Base-by-base conservation (phyloP, 1,140 invertebrate species). In the Holcopasites calliopsidis region DNA sequence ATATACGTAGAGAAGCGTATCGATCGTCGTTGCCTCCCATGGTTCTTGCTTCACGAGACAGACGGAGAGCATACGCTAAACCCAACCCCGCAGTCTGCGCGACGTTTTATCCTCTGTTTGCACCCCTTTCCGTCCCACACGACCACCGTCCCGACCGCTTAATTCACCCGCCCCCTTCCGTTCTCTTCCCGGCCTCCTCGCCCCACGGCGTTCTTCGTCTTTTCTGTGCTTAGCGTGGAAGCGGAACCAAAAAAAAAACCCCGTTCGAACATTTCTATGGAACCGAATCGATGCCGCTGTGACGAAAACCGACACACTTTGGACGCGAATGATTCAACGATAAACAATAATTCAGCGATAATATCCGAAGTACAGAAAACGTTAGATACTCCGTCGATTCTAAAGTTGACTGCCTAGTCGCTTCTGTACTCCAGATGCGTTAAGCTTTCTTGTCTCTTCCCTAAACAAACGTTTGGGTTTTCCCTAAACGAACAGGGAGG, bases 11-110 rank as follows among this genome's bases (percentile, higher is more conserved):
- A 85, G 87, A 64, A 57, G 71, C 69, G 70, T 82, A 82, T 82
- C 80, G 80, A 82, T 82, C 80, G 74, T 50, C 73, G 54, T 82
- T 73, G 75, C 55, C 74, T 76, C 50, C 68, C 73, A 62, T 65
- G 79, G 47, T 82, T 74, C 79, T 74, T 77, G 68, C 58, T n/a
- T n/a, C 50, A 47, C 62, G 89, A 88, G 88, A 86, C 90, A 85
- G 88, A 88, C 88, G 88, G 92, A 90, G 80, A 91, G 90, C 89
- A 89, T 91, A 88, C 87, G 88, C 81, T 89, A 90, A 85, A 88
- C 90, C 60, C 58, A 31, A 71, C 70, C 55, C 60, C 31, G 10
- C 23, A 66, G 79, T 81, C 47, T 76, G 75, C 52, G 65, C 77
- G 72, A 76, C 62, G 64, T 68, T 69, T 69, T 61, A 55, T 66